Conservation (phyloP, 2,888 invertebrate species). For the Emmelina monodactyla region DNA sequence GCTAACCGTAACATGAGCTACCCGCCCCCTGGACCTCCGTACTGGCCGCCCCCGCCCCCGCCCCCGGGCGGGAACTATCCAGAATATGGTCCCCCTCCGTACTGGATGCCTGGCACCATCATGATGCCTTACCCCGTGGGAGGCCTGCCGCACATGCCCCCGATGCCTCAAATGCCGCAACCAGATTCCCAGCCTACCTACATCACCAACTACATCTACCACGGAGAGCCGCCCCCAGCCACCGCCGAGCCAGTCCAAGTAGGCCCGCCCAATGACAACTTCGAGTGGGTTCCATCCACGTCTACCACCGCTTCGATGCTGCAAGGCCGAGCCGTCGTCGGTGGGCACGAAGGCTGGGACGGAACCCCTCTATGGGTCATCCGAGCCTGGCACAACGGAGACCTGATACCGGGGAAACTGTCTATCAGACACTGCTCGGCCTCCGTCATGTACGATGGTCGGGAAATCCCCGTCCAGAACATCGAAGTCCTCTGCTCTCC, state of each 20-base stretch:
- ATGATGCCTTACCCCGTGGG: slow-evolving; percentile 39
- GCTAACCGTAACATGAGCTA: slow-evolving; percentile 22
- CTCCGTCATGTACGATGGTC: slow-evolving; percentile 41
- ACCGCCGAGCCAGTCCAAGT: slow-evolving; percentile 26
- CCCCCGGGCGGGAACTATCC: slow-evolving; percentile 21
- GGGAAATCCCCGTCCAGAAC: slow-evolving; percentile 50
- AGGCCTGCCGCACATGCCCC: slow-evolving; percentile 22
- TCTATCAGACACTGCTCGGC: slow-evolving; percentile 50
- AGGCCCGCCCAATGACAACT: slow-evolving; percentile 44
- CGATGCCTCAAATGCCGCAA: slow-evolving; percentile 14
- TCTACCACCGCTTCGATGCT: slow-evolving; percentile 35
- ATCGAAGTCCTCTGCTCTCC: slow-evolving; percentile 47
- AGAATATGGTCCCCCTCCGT: slow-evolving; percentile 28
- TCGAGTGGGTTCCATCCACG: slow-evolving; percentile 49
- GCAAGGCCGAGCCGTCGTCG: slow-evolving; percentile 45
- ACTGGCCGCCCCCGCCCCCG: slow-evolving; percentile 11
- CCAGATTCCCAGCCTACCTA: slow-evolving; percentile 30
- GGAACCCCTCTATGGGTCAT: slow-evolving; percentile 58
- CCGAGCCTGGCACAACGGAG: slow-evolving; percentile 49
- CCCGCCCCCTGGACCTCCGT: slow-evolving; percentile 23
- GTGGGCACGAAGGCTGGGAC: slow-evolving; percentile 59
- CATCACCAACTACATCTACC: slow-evolving; percentile 53
- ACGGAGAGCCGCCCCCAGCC: slow-evolving; percentile 27
- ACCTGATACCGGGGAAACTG: slow-evolving; percentile 53
- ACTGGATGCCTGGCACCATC: slow-evolving; percentile 41